Evolutionary conservation across 2,888 invertebrate species (phyloP).

Genomic region (Pammene fasciana): DNA sequence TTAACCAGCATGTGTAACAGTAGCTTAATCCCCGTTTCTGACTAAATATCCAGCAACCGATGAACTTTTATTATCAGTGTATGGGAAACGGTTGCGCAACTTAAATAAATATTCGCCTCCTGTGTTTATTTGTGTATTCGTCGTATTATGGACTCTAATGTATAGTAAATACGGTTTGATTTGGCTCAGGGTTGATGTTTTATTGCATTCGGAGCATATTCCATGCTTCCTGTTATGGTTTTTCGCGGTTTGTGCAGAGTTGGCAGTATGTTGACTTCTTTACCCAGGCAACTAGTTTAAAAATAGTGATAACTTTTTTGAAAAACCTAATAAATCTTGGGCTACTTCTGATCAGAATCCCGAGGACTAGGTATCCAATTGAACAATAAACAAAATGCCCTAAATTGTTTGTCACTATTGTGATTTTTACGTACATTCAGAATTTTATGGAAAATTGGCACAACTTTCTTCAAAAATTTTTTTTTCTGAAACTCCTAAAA

Average conservation of each 20-base stretch:
- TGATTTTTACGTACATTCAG: too few relatives aligned
- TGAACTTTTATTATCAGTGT: slow-evolving; percentile 37
- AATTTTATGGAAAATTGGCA: too few relatives aligned
- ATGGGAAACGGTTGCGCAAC: slow-evolving; percentile 39
- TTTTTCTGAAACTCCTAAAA: too few relatives aligned
- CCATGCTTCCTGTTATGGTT: slow-evolving; percentile 37
- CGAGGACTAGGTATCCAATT: too few relatives aligned
- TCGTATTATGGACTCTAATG: not conserved
- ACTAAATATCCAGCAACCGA: slow-evolving; percentile 8
- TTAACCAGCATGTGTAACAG: too few relatives aligned
- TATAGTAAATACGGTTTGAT: not conserved
- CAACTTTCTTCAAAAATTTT: too few relatives aligned
- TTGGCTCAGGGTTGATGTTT: slow-evolving; percentile 5
- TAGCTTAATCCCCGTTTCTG: not conserved
- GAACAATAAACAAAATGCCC: too few relatives aligned
- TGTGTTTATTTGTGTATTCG: slow-evolving; percentile 7
- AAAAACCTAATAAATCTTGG: too few relatives aligned
- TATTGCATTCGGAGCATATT: slow-evolving; percentile 38
- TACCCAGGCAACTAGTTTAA: too few relatives aligned
- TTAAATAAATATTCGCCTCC: slow-evolving; percentile 36
- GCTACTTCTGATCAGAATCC: too few relatives aligned
- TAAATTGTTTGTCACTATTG: too few relatives aligned
- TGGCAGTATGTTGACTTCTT: slow-evolving; percentile 11
- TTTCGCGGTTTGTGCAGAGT: not conserved
- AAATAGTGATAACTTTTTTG: too few relatives aligned